Conservation (phyloP, 2,797 vertebrate genomes). For the Micropoecilia bifurca region DNA sequence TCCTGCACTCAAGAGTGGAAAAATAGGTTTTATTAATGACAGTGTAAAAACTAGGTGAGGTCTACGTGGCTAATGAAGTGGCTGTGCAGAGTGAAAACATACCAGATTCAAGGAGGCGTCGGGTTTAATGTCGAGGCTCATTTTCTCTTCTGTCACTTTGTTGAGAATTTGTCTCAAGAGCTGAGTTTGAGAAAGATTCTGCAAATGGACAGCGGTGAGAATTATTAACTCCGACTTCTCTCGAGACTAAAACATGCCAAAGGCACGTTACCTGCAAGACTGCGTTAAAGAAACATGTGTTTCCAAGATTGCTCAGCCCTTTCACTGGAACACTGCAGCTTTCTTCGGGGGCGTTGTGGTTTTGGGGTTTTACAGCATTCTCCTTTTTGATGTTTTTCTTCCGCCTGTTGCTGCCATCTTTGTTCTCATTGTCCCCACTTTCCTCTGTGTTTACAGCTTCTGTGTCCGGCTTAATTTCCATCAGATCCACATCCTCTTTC, state of each 20-base stretch:
- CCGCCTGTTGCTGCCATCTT: constrained; percentile 78
- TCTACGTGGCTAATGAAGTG: background rate
- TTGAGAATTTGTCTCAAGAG: constrained; percentile 87
- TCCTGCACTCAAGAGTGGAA: constrained; percentile 75
- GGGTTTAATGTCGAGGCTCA: constrained; percentile 80
- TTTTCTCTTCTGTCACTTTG: constrained; percentile 84
- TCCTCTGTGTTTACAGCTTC: constrained; percentile 39
- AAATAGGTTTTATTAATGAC: background rate
- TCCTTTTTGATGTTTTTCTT: constrained; percentile 80
- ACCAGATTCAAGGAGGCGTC: constrained; percentile 73
- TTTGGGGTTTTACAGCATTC: constrained; percentile 65
- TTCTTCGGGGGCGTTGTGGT: constrained; percentile 20
- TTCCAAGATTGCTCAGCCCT: constrained; percentile 96
- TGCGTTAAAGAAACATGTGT: constrained; percentile 98
- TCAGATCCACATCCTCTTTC: constrained; percentile 49
- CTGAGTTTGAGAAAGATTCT: constrained; percentile 96
- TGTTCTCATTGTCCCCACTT: constrained; percentile 79
- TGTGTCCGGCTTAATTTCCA: constrained; percentile 41
- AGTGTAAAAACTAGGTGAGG: background rate
- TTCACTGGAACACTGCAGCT: constrained; percentile 77
- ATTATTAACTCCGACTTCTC: background rate
- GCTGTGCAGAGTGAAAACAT: constrained; percentile 26
- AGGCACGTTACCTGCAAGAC: constrained; percentile 89
- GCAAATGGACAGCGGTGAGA: constrained; percentile 10
- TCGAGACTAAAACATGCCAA: background rate